A percentile compares a stretch with the other conserved stretches of the same genome.
phyloP scores from a whole-genome alignment of 2,888 invertebrate species.

The Bursaphelenchus okinawaensis region DNA sequence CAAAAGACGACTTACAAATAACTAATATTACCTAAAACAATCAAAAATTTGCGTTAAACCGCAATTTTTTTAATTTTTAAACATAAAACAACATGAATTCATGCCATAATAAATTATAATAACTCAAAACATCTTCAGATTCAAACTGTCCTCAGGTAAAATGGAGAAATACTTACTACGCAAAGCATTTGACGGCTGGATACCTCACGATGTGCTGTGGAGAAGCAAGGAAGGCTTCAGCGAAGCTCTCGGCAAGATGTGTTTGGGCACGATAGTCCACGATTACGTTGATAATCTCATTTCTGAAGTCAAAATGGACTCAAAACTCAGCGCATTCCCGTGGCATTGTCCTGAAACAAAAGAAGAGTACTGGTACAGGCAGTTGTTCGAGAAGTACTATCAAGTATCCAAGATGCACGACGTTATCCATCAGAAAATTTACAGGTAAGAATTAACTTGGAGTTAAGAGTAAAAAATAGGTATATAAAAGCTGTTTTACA shows the following conservation, averaged over 20 bases:
- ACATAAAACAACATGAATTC: slow-evolving; percentile 3
- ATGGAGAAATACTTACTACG: slow-evolving; percentile 51
- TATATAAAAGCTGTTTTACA: no score
- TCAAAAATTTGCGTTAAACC: neutral
- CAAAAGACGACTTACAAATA: no score
- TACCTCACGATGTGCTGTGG: slow-evolving; percentile 51
- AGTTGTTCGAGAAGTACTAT: slow-evolving; percentile 50
- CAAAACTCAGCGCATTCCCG: slow-evolving; percentile 41
- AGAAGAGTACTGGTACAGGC: slow-evolving; percentile 51
- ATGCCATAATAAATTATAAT: neutral
- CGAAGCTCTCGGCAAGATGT: slow-evolving; percentile 54
- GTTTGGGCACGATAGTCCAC: slow-evolving; percentile 48
- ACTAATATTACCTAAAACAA: no score
- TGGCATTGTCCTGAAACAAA: slow-evolving; percentile 49
- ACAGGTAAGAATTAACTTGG: slow-evolving; percentile 37
- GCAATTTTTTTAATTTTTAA: neutral
- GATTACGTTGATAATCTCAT: slow-evolving; percentile 38
- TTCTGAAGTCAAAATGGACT: slow-evolving; percentile 34
- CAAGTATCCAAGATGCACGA: slow-evolving; percentile 43
- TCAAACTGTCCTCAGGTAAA: slow-evolving; percentile 46
- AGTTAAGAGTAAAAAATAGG: no score
- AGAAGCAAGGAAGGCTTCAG: slow-evolving; percentile 56
- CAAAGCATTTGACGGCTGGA: slow-evolving; percentile 51
- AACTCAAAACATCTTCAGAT: slow-evolving; percentile 20
- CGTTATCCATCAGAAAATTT: slow-evolving; percentile 55